Evolutionary conservation across 2,797 vertebrate species (phyloP).

Genomic region (Urophycis tenuis): DNA sequence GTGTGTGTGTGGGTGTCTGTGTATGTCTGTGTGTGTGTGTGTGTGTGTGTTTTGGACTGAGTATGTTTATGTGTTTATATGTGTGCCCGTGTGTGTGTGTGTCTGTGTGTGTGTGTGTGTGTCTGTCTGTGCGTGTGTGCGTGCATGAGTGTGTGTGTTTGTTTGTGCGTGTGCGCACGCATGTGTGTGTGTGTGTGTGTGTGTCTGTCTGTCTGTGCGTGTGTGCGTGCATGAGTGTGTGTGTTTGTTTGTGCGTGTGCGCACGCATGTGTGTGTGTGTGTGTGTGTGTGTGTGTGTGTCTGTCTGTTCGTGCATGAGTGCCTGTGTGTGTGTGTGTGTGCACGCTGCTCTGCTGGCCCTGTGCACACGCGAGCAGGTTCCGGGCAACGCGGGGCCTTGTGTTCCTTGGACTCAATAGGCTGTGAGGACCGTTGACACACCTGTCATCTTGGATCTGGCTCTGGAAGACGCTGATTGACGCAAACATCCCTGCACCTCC

Average conservation of each 20-base stretch:
- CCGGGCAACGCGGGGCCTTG: conserved; percentile 28
- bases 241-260: no score
- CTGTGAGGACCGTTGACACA: conserved; percentile 40
- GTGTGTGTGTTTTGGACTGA: conserved; percentile 29
- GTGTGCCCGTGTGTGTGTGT: not conserved
- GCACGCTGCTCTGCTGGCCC: conserved; percentile 26
- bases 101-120: no score
- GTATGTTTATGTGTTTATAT: conserved; percentile 41
- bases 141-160: not conserved
- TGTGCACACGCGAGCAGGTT: conserved; percentile 32
- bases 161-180: not conserved
- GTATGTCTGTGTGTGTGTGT: not conserved
- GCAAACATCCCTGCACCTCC: conserved; percentile 43
- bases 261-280: not conserved
- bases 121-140: not conserved
- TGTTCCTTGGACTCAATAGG: conserved; percentile 46
- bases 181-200: not conserved
- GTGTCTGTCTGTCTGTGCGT: not conserved
- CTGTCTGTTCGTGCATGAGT: not conserved
- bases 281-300: not conserved
- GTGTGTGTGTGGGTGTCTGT: conserved; percentile 27
- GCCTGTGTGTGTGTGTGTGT: conserved; percentile 17
- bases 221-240: not conserved
- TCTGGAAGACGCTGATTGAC: conserved; percentile 53
- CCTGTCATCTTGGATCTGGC: conserved; percentile 44